Percentiles rank a stretch among this genome's conserved stretches.
Conservation (phyloP, 2,797 vertebrate genomes). For the Anguilla pacifica region DNA sequence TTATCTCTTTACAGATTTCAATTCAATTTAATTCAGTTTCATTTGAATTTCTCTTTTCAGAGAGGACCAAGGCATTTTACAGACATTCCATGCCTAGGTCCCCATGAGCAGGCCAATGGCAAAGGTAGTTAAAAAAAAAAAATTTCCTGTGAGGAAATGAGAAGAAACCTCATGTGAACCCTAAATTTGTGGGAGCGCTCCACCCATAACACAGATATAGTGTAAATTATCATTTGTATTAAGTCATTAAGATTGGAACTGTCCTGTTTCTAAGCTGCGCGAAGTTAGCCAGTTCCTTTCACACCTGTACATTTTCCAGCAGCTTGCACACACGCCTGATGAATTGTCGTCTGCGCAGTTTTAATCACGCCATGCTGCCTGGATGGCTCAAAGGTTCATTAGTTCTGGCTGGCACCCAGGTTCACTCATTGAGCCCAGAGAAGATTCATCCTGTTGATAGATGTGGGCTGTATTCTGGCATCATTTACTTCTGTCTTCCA, state of each 20-base stretch:
- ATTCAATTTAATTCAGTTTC: not conserved
- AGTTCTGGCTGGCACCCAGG: not conserved
- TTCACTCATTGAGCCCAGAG: conserved; percentile 9
- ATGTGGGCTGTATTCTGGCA: not conserved
- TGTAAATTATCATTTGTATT: not conserved
- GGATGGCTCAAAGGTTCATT: not conserved
- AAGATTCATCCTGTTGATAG: conserved; percentile 15
- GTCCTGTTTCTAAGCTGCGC: not conserved
- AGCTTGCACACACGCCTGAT: not conserved
- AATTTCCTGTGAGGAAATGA: not conserved
- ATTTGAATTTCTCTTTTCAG: not conserved
- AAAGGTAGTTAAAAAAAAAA: not conserved
- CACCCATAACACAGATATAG: not conserved
- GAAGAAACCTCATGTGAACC: not conserved
- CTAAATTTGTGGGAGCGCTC: not conserved
- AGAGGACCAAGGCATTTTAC: not conserved
- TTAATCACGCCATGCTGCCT: not conserved
- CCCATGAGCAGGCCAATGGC: not conserved
- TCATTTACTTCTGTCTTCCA: conserved; percentile 13
- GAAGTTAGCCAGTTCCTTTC: not conserved
- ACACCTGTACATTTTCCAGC: not conserved
- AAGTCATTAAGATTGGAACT: not conserved
- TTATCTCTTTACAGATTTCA: not conserved
- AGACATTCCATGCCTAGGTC: not conserved
- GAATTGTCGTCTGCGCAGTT: not conserved